Percentiles rank a stretch among this genome's conserved stretches.
Evolutionary conservation across 2,888 invertebrate genomes (phyloP).

Genomic region (Lypha dubia): DNA sequence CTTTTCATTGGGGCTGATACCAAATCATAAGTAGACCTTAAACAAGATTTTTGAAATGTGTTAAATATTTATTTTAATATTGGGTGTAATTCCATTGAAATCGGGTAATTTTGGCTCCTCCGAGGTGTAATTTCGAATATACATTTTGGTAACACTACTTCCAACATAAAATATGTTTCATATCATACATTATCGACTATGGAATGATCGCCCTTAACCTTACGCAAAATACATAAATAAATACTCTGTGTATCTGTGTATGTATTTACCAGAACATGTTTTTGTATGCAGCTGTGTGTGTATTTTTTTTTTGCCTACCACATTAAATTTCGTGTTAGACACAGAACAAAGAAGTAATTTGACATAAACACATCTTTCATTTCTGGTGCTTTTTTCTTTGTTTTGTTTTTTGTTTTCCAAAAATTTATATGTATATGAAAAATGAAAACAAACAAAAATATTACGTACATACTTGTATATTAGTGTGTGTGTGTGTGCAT

Average conservation of each 20-base stretch:
- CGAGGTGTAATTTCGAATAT: too few relatives aligned
- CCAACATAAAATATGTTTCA: too few relatives aligned
- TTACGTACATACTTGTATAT: background rate
- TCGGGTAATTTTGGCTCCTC: too few relatives aligned
- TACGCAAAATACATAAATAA: conserved; percentile 40
- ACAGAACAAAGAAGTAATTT: conserved; percentile 47
- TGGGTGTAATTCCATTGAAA: too few relatives aligned
- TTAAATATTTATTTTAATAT: too few relatives aligned
- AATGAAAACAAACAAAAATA: background rate
- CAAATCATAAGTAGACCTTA: too few relatives aligned
- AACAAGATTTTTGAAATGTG: too few relatives aligned
- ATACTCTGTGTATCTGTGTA: background rate
- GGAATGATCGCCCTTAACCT: conserved; percentile 57
- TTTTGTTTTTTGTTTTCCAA: conserved; percentile 33
- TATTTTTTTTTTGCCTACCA: conserved; percentile 79
- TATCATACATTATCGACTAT: background rate
- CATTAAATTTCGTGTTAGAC: conserved; percentile 80
- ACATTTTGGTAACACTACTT: too few relatives aligned
- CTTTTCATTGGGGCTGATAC: too few relatives aligned
- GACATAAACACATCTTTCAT: conserved; percentile 15
- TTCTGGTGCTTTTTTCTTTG: conserved; percentile 1
- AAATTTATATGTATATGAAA: background rate
- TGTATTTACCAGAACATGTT: conserved; percentile 1
- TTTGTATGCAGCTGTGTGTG: background rate
- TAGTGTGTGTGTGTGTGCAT: background rate